These are phyloP conservation scores for Hesperia comma DNA, from an alignment of 2,888 invertebrate genomes.

Conservation along the genomic window DNA sequence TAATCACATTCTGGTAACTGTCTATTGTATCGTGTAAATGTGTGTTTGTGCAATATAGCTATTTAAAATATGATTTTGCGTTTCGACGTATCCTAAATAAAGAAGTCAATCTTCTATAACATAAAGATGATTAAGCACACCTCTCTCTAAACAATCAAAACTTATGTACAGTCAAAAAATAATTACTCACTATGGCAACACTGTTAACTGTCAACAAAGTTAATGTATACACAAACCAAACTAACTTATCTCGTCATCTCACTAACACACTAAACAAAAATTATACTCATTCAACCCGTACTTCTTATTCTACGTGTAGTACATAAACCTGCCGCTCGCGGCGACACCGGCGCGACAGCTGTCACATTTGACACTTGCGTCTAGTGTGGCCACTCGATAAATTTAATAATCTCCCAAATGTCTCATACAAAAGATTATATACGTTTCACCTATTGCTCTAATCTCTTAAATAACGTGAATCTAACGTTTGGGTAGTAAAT, in stretches of 20 bases:
- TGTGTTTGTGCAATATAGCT: constrained; percentile 52
- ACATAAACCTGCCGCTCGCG: constrained; percentile 38
- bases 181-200: constrained; percentile 82
- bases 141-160: constrained; percentile 72
- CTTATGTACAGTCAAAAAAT: constrained; percentile 81
- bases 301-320: constrained; percentile 44
- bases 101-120: constrained; percentile 50
- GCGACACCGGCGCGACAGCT: constrained; percentile 37
- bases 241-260: constrained; percentile 65
- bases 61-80: constrained; percentile 37
- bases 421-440: constrained; percentile 80
- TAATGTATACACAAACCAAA: constrained; percentile 71
- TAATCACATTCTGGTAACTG: constrained; percentile 79
- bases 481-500: constrained; percentile 80
- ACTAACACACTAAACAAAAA: constrained; percentile 71
- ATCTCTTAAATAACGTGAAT: constrained; percentile 75
- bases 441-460: constrained; percentile 79
- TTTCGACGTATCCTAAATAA: constrained; percentile 48
- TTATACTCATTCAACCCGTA: constrained; percentile 52
- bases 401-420: constrained; percentile 62
- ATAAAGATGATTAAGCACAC: constrained; percentile 69
- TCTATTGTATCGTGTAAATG: constrained; percentile 68
- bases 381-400: constrained; percentile 57
- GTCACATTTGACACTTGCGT: constrained; percentile 39
- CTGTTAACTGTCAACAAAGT: constrained; percentile 80